A percentile compares a stretch with the other conserved stretches of the same genome.
Conservation (phyloP, 2,888 invertebrate species). For the Drosophila setosimentum region DNA sequence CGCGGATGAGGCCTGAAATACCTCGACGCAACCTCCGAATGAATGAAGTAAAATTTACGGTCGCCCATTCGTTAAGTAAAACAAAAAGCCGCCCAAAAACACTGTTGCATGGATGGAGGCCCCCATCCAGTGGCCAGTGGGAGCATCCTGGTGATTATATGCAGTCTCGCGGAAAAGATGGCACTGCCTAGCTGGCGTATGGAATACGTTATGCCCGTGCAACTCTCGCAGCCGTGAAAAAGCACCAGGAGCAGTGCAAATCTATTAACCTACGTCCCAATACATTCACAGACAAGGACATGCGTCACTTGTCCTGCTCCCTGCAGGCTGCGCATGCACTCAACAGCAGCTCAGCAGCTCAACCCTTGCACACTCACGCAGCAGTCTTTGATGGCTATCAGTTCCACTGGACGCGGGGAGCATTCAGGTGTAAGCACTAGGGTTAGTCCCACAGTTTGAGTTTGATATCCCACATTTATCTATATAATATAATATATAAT, state of each 20-base stretch:
- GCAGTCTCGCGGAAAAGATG: slow-evolving; percentile 55
- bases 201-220: slow-evolving; percentile 40
- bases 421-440: slow-evolving; percentile 41
- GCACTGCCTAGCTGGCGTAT: slow-evolving; percentile 34
- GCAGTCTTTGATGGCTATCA: slow-evolving; percentile 38
- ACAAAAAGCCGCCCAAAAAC: slow-evolving; percentile 47
- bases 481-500: neutral
- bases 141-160: slow-evolving; percentile 65
- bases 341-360: slow-evolving; percentile 27
- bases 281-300: slow-evolving; percentile 38
- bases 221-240: slow-evolving; percentile 1
- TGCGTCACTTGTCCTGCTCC: slow-evolving; percentile 48
- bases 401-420: slow-evolving; percentile 2
- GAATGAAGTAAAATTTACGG: slow-evolving; percentile 78
- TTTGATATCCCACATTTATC: neutral
- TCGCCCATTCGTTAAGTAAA: slow-evolving; percentile 64
- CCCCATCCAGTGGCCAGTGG: no score
- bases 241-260: slow-evolving; percentile 46
- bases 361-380: slow-evolving; percentile 24
- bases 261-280: slow-evolving; percentile 63
- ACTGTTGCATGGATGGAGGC: neutral
- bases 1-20: slow-evolving; percentile 21
- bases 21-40: slow-evolving; percentile 40
- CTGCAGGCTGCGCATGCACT: slow-evolving; percentile 53
- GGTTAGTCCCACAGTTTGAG: slow-evolving; percentile 28